These are phyloP conservation scores for Marasmarcha lunaedactyla DNA, from an alignment of 2,888 invertebrate species.

Conservation along the genomic window DNA sequence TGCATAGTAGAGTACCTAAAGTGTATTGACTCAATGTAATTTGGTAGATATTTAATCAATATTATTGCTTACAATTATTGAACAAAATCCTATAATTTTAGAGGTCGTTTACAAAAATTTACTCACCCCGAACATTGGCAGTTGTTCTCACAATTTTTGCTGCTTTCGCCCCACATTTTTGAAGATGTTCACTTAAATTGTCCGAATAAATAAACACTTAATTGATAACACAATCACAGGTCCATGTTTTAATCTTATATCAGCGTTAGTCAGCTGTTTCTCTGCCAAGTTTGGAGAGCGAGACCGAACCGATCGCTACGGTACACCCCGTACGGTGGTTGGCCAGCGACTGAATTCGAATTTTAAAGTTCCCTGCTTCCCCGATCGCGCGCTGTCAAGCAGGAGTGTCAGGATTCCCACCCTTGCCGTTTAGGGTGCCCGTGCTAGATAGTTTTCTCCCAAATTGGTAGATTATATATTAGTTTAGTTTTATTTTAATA, in stretches of 20 bases:
- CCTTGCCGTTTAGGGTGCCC: slow-evolving; percentile 24
- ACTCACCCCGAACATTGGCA: slow-evolving; percentile 62
- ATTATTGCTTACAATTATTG: too few relatives aligned
- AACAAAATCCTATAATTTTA: too few relatives aligned
- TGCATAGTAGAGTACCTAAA: too few relatives aligned
- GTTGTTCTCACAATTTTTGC: slow-evolving; percentile 47
- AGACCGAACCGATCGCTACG: slow-evolving; percentile 10
- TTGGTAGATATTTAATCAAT: too few relatives aligned
- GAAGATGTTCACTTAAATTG: slow-evolving; percentile 17
- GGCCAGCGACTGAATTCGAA: slow-evolving; percentile 20
- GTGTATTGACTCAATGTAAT: too few relatives aligned
- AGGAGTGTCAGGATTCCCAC: slow-evolving; percentile 24
- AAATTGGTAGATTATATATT: slow-evolving; percentile 33
- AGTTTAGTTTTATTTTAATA: too few relatives aligned
- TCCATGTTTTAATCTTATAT: slow-evolving; percentile 34
- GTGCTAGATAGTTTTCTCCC: slow-evolving; percentile 24
- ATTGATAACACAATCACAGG: slow-evolving; percentile 28
- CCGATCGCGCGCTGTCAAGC: slow-evolving; percentile 15
- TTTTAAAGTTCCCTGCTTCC: slow-evolving; percentile 13
- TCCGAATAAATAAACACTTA: slow-evolving; percentile 9
- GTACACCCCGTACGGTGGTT: slow-evolving; percentile 16
- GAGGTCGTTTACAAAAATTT: too few relatives aligned
- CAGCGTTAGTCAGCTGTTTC: slow-evolving; percentile 27
- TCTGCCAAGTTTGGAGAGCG: slow-evolving; percentile 7
- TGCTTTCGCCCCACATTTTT: slow-evolving; percentile 57